Evolutionary conservation across 2,113 vertebrate species (phyloP), one percentile per base, ranked within the genome.

Genomic region (Choloepus hoffmanni): DNA sequence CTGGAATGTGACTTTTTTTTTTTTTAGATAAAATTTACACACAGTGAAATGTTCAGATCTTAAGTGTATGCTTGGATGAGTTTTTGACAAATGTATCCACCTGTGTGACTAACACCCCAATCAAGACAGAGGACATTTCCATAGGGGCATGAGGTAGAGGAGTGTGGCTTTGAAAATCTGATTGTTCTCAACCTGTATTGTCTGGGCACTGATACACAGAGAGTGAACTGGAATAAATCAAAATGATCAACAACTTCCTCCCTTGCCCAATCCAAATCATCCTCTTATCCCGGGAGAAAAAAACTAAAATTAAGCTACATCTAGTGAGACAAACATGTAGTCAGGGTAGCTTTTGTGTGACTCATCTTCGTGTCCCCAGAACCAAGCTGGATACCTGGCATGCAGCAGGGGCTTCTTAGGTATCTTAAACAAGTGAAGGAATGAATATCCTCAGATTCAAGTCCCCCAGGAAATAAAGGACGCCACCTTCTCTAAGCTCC

Each of bases 21-120:
- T 81, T 76, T 30, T 6, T 30, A 78, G 76, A 72, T 70, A 89
- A 90, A 79, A 74, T 65, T 28, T 79, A 95, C 21, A 73, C 30
- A 40, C 48, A 70, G 30, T 74, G 58, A 74, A 68, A 89, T 10
- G 87, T 45, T 65, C 21, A 84, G 30, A 89, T 88, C 90, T 67
- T 74, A 60, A 76, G 73, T 2, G 45, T 16, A 36, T 23, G 73
- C 28, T 68, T 33, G 53, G 70, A 65, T 62, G 88, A 95, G n/a
- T 86, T 91, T 96, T 89, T 89, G 76, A 93, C 50, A 89, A 90
- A 91, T 48, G 50, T 40, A 50, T 91, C 88, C 19, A 26, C 23
- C 62, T 55, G 58, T 45, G 40, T 62, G 85, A 87, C 78, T 28
- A 82, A 67, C 26, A 77, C 13, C 68, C 50, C 2, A 6, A 7